These are phyloP conservation scores for Microcebus murinus DNA, from an alignment of 2,113 vertebrate species.

Conservation along the genomic window DNA sequence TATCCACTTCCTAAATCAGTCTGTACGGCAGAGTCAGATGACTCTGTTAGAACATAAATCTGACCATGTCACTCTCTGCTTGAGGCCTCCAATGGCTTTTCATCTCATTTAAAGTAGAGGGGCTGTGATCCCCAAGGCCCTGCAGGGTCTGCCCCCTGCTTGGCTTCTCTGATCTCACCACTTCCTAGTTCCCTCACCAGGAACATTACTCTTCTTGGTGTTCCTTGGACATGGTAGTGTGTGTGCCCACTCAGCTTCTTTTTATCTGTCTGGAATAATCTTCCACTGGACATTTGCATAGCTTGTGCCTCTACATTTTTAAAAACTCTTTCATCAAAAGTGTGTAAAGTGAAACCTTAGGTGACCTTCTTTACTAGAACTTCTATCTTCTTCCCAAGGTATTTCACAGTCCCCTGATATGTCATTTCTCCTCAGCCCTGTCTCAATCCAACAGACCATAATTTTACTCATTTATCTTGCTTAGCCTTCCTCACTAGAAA, in stretches of 20 bases:
- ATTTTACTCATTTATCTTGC: background rate
- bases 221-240: background rate
- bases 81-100: background rate
- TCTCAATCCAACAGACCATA: background rate
- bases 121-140: background rate
- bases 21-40: background rate
- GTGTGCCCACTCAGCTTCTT: no score
- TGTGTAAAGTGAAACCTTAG: background rate
- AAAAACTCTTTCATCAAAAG: background rate
- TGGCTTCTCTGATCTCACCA: background rate
- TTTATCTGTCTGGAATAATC: background rate
- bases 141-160: background rate
- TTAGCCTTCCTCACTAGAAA: background rate
- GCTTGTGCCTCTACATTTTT: background rate
- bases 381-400: background rate
- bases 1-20: background rate
- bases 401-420: background rate
- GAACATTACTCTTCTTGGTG: background rate
- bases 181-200: background rate
- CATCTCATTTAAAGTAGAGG: background rate
- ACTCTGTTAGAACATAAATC: background rate
- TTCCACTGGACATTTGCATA: background rate
- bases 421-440: background rate
- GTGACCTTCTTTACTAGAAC: background rate
- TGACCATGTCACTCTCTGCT: background rate